These are phyloP conservation scores for Maniola jurtina DNA, from an alignment of 1,140 invertebrate species.

Conservation along the genomic window DNA sequence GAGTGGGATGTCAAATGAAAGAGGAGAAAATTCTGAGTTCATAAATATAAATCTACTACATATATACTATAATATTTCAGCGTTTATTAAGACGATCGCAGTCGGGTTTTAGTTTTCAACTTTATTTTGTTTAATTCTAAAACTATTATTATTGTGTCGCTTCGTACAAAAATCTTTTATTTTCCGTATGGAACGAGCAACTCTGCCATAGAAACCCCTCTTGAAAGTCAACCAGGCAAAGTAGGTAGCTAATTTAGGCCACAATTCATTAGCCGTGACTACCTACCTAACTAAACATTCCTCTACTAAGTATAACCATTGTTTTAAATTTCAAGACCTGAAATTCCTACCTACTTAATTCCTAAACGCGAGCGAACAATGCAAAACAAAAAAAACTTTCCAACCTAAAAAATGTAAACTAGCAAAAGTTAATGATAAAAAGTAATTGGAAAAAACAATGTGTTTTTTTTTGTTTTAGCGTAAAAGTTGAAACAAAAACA, in stretches of 20 bases:
- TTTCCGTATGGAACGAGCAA: no score
- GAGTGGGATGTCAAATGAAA: no score
- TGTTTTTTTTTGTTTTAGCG: constrained; percentile 10
- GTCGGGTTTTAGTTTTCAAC: no score
- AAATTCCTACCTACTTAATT: constrained; percentile 2
- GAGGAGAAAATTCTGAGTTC: no score
- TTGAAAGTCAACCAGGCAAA: neutral
- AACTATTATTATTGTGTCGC: no score
- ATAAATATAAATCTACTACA: no score
- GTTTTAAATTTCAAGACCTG: constrained; percentile 5
- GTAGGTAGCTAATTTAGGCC: neutral
- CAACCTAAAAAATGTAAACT: constrained; percentile 9
- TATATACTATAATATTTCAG: no score
- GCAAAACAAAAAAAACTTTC: neutral
- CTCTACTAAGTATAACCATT: neutral
- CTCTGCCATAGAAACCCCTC: neutral
- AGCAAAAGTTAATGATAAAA: constrained; percentile 16
- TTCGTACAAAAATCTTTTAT: no score
- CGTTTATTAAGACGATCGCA: no score
- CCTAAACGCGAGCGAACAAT: constrained; percentile 8
- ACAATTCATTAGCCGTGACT: neutral
- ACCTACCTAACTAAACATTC: neutral
- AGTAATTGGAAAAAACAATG: constrained; percentile 10
- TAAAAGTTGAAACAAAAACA: constrained; percentile 19
- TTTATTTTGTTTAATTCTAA: no score